Evolutionary conservation across 1,140 invertebrate genomes (phyloP).

Genomic region (Agrypnia vestita): DNA sequence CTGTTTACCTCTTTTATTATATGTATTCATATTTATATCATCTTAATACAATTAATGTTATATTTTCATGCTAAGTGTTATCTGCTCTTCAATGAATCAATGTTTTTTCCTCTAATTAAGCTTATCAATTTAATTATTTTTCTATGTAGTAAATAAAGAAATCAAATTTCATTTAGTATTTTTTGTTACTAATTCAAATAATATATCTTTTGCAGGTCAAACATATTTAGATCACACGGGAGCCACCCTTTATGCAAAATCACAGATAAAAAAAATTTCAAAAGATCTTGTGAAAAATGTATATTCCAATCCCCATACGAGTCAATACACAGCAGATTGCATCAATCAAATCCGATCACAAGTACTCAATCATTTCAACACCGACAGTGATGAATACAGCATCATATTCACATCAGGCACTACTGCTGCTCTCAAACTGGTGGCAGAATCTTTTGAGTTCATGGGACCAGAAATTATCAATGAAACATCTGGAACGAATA

Average conservation of each 20-base stretch:
- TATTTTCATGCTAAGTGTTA: too few relatives aligned
- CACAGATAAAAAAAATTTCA: slow-evolving; percentile 80
- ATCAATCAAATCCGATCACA: slow-evolving; percentile 88
- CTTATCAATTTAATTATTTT: too few relatives aligned
- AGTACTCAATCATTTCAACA: slow-evolving; percentile 89
- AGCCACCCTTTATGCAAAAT: slow-evolving; percentile 85
- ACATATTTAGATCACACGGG: slow-evolving; percentile 95
- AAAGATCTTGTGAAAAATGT: slow-evolving; percentile 80
- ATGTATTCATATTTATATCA: too few relatives aligned
- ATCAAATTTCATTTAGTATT: too few relatives aligned
- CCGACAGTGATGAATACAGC: slow-evolving; percentile 84
- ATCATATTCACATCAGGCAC: slow-evolving; percentile 94
- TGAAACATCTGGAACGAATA: slow-evolving; percentile 60
- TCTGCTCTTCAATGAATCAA: too few relatives aligned
- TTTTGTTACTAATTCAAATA: too few relatives aligned
- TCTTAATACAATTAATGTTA: too few relatives aligned
- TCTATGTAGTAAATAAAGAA: too few relatives aligned
- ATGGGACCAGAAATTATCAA: too few relatives aligned
- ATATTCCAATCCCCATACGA: slow-evolving; percentile 94
- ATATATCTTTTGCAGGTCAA: slow-evolving; percentile 74
- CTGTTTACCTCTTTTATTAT: too few relatives aligned
- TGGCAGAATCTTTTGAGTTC: slow-evolving; percentile 86
- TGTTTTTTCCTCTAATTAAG: too few relatives aligned
- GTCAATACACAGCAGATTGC: slow-evolving; percentile 83
- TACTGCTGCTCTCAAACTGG: slow-evolving; percentile 87